These are phyloP conservation scores for Cottoperca gobio DNA, from an alignment of 2,797 vertebrate species.

Conservation along the genomic window DNA sequence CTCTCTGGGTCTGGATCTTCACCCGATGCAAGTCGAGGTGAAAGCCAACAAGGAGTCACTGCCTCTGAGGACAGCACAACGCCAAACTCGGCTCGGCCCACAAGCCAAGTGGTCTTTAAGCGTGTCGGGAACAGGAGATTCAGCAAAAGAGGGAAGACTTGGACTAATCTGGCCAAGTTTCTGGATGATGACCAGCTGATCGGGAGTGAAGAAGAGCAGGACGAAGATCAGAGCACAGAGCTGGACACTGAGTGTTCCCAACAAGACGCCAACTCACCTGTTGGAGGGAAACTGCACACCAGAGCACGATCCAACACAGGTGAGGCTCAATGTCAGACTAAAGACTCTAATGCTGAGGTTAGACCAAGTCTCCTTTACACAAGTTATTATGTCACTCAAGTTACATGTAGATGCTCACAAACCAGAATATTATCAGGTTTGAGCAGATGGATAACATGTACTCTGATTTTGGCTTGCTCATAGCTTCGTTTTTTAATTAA, in stretches of 20 bases:
- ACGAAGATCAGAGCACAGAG: constrained; percentile 63
- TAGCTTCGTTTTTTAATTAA: neutral
- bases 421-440: neutral
- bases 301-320: constrained; percentile 57
- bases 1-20: constrained; percentile 28
- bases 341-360: neutral
- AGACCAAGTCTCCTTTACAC: neutral
- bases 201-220: constrained; percentile 53
- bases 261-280: constrained; percentile 32
- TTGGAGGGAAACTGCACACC: constrained; percentile 39
- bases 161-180: constrained; percentile 43
- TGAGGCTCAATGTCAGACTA: constrained; percentile 46
- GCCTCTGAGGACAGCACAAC: constrained; percentile 57
- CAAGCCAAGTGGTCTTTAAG: constrained; percentile 59
- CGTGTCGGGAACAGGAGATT: constrained; percentile 71
- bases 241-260: constrained; percentile 38
- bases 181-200: constrained; percentile 31
- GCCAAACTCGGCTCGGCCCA: constrained; percentile 29
- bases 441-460: neutral
- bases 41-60: constrained; percentile 39
- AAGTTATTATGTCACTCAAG: neutral
- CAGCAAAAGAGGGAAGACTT: constrained; percentile 57
- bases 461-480: neutral
- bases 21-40: constrained; percentile 10
- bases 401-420: too few relatives aligned